These are phyloP conservation scores for Coleophora deauratella DNA, from an alignment of 2,888 invertebrate species.

Conservation along the genomic window DNA sequence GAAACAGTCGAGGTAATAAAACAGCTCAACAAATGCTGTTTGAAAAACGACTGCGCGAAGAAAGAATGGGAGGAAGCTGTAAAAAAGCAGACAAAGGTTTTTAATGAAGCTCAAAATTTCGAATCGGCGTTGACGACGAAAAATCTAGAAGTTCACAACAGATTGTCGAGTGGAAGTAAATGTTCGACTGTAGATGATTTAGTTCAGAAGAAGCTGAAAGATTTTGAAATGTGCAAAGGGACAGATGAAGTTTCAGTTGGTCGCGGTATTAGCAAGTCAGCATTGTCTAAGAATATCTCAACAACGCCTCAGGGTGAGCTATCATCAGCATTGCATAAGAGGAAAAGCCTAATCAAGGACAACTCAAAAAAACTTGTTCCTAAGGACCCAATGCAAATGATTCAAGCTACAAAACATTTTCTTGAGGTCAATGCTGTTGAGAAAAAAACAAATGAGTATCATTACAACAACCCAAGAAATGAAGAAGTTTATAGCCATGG, in stretches of 20 bases:
- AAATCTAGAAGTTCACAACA: conserved; percentile 20
- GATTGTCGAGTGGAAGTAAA: background rate
- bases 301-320: conserved; percentile 1
- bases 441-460: no score
- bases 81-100: conserved; percentile 28
- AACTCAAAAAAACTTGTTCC: no score
- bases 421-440: conserved; percentile 15
- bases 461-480: no score
- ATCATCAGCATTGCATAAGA: conserved; percentile 10
- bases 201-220: conserved; percentile 31
- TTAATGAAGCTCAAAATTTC: conserved; percentile 21
- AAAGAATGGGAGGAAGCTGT: conserved; percentile 24
- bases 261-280: conserved; percentile 18
- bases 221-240: conserved; percentile 40
- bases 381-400: conserved; percentile 7
- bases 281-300: no score
- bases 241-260: conserved; percentile 37
- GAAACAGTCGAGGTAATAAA: conserved; percentile 27
- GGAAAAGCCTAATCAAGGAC: background rate
- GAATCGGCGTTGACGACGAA: conserved; percentile 23
- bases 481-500: no score
- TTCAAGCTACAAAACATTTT: conserved; percentile 19
- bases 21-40: conserved; percentile 26
- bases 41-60: conserved; percentile 9
- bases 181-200: conserved; percentile 11